Evolutionary conservation across 2,888 invertebrate genomes (phyloP).

Genomic region (Conomelus anceps): DNA sequence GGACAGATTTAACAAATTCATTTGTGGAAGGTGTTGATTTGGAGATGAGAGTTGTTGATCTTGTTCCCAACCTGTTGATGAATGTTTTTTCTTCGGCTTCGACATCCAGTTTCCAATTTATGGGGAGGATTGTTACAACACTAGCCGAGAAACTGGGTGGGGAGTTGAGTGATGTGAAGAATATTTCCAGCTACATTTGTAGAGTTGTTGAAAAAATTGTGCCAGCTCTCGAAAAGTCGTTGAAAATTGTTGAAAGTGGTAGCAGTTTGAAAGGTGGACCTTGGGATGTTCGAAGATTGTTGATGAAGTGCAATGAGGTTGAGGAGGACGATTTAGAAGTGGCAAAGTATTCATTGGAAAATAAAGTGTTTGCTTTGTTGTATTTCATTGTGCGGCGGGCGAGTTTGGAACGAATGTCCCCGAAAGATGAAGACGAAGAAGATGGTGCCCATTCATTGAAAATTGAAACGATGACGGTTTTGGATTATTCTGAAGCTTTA

Average conservation of each 20-base stretch:
- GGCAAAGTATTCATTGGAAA: constrained; percentile 24
- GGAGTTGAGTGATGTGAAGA: neutral
- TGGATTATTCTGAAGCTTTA: neutral
- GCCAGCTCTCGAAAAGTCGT: neutral
- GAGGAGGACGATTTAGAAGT: neutral
- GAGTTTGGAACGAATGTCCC: neutral
- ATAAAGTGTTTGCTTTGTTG: constrained; percentile 29
- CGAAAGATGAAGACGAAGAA: neutral
- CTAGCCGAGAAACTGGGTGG: neutral
- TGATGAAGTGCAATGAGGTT: constrained; percentile 2
- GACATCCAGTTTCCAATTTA: neutral
- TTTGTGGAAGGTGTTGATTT: too few species aligned
- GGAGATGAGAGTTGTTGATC: neutral
- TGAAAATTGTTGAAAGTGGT: neutral
- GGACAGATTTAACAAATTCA: neutral
- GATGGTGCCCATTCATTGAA: neutral
- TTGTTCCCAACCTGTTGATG: neutral
- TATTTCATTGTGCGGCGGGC: constrained; percentile 26
- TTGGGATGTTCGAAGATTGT: constrained; percentile 29
- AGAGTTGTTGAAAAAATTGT: constrained; percentile 1
- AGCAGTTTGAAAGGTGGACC: constrained; percentile 20
- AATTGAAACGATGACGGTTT: neutral
- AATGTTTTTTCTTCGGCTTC: neutral
- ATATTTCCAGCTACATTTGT: neutral
- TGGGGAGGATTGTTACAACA: neutral